phyloP scores from a whole-genome alignment of 2,113 vertebrate genomes.

The Gavialis gangeticus region DNA sequence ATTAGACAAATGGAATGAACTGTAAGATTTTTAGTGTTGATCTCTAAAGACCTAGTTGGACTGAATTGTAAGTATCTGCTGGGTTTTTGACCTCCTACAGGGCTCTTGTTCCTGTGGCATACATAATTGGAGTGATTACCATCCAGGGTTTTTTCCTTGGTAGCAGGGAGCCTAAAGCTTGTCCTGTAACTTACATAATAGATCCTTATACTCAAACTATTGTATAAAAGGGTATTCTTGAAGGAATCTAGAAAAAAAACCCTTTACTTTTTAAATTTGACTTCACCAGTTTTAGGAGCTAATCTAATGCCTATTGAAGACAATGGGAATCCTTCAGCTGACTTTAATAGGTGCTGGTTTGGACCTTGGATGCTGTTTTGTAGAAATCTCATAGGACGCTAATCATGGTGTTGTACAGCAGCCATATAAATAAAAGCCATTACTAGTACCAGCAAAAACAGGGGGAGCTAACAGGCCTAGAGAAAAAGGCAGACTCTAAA shows the following conservation, averaged over 20 bases:
- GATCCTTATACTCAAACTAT: background rate
- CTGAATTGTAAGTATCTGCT: background rate
- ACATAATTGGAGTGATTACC: background rate
- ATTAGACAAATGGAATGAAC: background rate
- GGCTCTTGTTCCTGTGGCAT: background rate
- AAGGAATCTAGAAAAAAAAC: background rate
- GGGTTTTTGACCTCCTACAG: background rate
- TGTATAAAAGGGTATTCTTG: background rate
- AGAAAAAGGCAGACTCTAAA: constrained; percentile 31
- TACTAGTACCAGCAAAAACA: constrained; percentile 49
- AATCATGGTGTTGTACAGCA: constrained; percentile 25
- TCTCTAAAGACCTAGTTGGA: background rate
- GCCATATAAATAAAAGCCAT: constrained; percentile 37
- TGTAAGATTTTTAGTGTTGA: background rate
- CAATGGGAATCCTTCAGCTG: constrained; percentile 17
- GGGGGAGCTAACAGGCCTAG: background rate
- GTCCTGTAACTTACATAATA: background rate
- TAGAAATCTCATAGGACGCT: constrained; percentile 31
- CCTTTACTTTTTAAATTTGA: background rate
- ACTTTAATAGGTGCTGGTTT: constrained; percentile 39
- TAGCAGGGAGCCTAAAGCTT: background rate
- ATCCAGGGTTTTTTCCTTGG: background rate
- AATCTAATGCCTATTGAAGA: background rate
- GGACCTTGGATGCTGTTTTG: constrained; percentile 30
- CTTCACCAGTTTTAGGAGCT: background rate